These are phyloP conservation scores for Gymnogyps californianus DNA, from an alignment of 2,113 vertebrate genomes.

Conservation along the genomic window DNA sequence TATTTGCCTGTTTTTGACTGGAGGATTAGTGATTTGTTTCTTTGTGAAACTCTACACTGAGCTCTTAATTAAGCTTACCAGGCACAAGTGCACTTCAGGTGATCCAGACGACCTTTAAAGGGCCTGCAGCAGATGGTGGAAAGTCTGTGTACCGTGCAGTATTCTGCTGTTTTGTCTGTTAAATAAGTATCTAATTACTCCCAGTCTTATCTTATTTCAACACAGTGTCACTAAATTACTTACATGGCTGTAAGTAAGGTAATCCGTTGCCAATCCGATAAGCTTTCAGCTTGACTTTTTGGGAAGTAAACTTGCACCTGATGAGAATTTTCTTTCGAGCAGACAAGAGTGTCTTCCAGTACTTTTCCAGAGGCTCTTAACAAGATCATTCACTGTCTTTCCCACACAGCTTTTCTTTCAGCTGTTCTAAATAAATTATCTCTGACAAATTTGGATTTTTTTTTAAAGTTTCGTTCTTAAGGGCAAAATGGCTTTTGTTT, in stretches of 20 bases:
- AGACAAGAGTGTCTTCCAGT: not conserved
- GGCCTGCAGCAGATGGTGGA: constrained; percentile 60
- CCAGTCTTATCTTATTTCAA: constrained; percentile 68
- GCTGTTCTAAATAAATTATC: not conserved
- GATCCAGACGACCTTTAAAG: constrained; percentile 67
- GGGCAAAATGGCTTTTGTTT: not conserved
- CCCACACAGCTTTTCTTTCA: not conserved
- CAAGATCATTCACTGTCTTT: not conserved
- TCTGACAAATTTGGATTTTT: not conserved
- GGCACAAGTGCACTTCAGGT: constrained; percentile 63
- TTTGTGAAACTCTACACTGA: constrained; percentile 24
- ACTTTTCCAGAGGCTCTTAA: constrained; percentile 20
- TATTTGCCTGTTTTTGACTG: constrained; percentile 34
- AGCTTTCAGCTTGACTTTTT: constrained; percentile 58
- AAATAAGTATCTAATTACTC: constrained; percentile 71
- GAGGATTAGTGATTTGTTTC: constrained; percentile 25
- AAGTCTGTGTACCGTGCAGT: not conserved
- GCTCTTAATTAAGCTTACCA: constrained; percentile 58
- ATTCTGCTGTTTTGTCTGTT: constrained; percentile 65
- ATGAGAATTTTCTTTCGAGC: constrained; percentile 16
- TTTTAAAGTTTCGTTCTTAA: not conserved
- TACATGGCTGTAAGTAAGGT: constrained; percentile 56
- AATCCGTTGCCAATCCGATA: constrained; percentile 63
- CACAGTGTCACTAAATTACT: constrained; percentile 65
- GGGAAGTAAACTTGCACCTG: constrained; percentile 34